A percentile compares a stretch with the other conserved stretches of the same genome.
Conservation (phyloP, 2,797 vertebrate species). For the Mus caroli region DNA sequence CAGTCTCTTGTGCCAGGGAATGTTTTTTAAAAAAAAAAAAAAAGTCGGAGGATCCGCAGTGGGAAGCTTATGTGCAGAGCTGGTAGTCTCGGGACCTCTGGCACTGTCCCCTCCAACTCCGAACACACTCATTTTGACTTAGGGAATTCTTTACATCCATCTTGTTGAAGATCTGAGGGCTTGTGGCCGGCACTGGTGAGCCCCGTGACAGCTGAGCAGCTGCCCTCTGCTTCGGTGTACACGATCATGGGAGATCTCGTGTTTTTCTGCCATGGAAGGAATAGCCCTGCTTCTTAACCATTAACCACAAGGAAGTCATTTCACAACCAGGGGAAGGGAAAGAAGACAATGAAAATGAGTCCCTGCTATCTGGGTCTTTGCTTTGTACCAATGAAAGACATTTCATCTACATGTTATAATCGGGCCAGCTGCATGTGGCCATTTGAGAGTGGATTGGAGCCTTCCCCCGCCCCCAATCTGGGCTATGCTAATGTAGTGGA, state of each 20-base stretch:
- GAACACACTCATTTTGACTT: background rate
- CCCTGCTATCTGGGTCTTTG: background rate
- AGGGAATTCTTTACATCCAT: conserved; percentile 32
- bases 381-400: background rate
- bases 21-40: conserved; percentile 46
- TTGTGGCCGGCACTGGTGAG: background rate
- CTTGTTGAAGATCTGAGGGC: background rate
- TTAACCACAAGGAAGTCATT: background rate
- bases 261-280: background rate
- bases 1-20: conserved; percentile 1
- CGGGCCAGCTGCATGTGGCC: background rate
- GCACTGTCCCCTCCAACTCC: background rate
- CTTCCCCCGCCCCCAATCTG: background rate
- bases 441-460: background rate
- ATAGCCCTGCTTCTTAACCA: background rate
- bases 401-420: conserved; percentile 9
- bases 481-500: background rate
- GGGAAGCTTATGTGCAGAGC: background rate
- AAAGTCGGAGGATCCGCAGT: background rate
- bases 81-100: background rate
- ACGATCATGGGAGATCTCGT: background rate
- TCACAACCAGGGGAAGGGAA: conserved; percentile 34
- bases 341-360: background rate
- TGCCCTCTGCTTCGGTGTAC: background rate
- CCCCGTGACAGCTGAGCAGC: background rate